Evolutionary conservation across 2,888 invertebrate genomes (phyloP), one percentile per base, ranked within the genome.

Genomic region (Acanthopleura granulata): DNA sequence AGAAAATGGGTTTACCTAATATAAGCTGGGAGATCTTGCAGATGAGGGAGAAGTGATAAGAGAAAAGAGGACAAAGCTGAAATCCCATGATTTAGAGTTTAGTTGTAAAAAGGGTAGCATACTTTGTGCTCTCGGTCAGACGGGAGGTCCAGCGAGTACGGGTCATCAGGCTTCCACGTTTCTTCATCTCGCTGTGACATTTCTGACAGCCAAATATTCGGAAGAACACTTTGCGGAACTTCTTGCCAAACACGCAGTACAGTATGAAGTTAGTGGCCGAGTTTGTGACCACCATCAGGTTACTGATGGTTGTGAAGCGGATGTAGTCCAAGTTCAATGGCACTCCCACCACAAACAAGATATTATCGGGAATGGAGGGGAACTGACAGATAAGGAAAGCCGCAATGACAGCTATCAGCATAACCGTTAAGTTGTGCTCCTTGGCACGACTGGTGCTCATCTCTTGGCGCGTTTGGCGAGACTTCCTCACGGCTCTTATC

Each of bases 371-470:
- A 29, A 89, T 86, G 16, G 89, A 85, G 16, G 88, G 88, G 66
- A 89, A 79, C 92, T 98, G 97, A 91, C 97, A 96, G 74, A 97
- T 92, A 89, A 98, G 95, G 92, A 98, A 98, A 0, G 97, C 97
- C 66, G 96, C 93, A 73, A 98, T 97, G n/a, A 98, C 97, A 84
- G 96, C 96, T 72, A 98, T 93, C 78, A 98, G 92, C 98, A 98
- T 98, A 74, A 97, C 96, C 25, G 98, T 97, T 78, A 98, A 92
- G n/a, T 96, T 95, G 80, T 97, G 96, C 91, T 98, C 98, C 62
- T 97, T 94, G 30, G 82, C 80, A 27, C 78, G 80, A 11, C 82
- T 80, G 0, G 83, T 79, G 73, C 82, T 83, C 79, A 87, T 85
- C 61, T 80, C 78, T 30, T 83, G 81, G 18, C 85, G 81, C 40